Conservation (phyloP, 1,140 invertebrate species). For the Homarus americanus region DNA sequence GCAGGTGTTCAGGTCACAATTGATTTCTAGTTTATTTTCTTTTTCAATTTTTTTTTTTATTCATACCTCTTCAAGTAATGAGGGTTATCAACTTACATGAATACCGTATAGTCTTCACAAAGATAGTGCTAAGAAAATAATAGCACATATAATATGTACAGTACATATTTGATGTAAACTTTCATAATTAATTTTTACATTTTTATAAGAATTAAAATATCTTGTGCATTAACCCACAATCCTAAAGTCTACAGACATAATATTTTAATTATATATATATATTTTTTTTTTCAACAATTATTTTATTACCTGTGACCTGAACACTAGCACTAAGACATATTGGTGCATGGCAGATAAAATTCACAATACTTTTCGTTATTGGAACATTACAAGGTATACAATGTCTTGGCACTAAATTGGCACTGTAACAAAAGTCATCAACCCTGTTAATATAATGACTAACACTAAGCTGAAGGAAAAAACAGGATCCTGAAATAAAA, state of each 20-base stretch:
- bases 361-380: slow-evolving; percentile 20
- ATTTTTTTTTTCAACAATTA: not conserved
- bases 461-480: slow-evolving; percentile 19
- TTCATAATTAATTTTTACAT: too few species aligned
- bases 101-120: not conserved
- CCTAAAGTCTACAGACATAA: too few species aligned
- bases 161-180: not conserved
- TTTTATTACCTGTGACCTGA: not conserved
- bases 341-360: not conserved
- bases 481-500: not conserved
- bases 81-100: not conserved
- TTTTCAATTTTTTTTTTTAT: not conserved
- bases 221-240: too few species aligned
- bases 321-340: not conserved
- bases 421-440: slow-evolving; percentile 60
- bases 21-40: not conserved
- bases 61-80: not conserved
- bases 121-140: too few species aligned
- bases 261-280: not conserved
- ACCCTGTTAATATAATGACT: slow-evolving; percentile 9
- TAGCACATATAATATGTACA: too few species aligned
- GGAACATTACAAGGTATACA: not conserved
- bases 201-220: too few species aligned
- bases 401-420: slow-evolving; percentile 67
- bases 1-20: slow-evolving; percentile 5